Evolutionary conservation across 23 tunicate species (phyloP), one percentile per base, ranked within the genome.

Genomic region (Clavelina lepadiformis): DNA sequence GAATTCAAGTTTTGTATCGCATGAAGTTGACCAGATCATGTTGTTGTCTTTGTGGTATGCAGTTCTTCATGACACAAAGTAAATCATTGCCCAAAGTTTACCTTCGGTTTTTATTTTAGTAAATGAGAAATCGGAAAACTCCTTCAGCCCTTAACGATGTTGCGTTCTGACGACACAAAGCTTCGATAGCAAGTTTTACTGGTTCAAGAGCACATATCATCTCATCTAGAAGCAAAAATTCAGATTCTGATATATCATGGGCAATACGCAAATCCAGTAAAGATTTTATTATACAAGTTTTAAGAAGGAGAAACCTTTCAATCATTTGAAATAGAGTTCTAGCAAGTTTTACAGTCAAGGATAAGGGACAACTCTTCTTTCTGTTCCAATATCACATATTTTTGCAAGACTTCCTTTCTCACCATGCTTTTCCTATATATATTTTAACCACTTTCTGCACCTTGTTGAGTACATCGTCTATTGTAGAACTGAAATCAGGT

Each of bases 31-130:
- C 68, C 68, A 63, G 8, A 35, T 63, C 68, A 30, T 63, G 68
- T 63, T 63, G 68, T 34, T 51, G 68, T 63, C 68, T 35, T 63
- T 36, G 20, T 63, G 37, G 68, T 63, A 63, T 11, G 38, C 50
- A 51, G 68, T 63, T 63, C 38, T 63, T 63, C 24, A 35, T 5
- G 68, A 51, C 68, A 34, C 68, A 36, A 15, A 63, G 68, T 11
- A 63, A 35, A 63, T 36, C 68, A 37, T 63, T 37, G 7, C n/a
- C 68, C 37, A 63, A 27, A 30, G 51, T 63, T 13, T 26, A 63
- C 49, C 24, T 63, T 28, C 49, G 20, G 18, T 63, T 63, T 30
- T 63, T 35, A 51, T 37, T 19, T 30, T 63, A 15, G 13, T 8
- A 4, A 58, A 58, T 6, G 13, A 58, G 32, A 58, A 58, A 58